phyloP scores from a whole-genome alignment of 2,888 invertebrate species.

The Tinea semifulvella region DNA sequence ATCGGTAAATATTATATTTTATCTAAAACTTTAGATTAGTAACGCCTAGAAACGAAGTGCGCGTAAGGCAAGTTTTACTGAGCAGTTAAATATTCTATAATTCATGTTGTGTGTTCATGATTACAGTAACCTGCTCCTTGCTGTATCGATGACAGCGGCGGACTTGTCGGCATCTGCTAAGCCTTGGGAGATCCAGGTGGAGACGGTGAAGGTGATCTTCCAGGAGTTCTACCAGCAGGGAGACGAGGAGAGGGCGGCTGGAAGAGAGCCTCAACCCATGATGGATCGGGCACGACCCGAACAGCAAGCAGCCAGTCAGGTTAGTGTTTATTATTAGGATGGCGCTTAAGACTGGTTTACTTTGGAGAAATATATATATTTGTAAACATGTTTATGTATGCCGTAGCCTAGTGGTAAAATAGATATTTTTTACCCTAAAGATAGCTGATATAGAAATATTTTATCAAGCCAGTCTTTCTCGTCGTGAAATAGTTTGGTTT shows the following conservation, averaged over 20 bases:
- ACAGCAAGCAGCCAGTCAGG: slow-evolving; percentile 80
- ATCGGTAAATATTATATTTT: slow-evolving; percentile 41
- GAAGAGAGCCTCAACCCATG: slow-evolving; percentile 80
- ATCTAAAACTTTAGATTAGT: not conserved
- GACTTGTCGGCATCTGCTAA: slow-evolving; percentile 87
- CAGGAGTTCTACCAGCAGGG: slow-evolving; percentile 85
- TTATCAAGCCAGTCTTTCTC: too few relatives aligned
- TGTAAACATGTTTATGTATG: too few relatives aligned
- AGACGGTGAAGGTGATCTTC: slow-evolving; percentile 83
- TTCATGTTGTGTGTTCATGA: too few relatives aligned
- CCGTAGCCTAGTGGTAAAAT: too few relatives aligned
- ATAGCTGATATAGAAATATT: too few relatives aligned
- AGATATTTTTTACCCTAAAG: too few relatives aligned
- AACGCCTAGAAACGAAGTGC: too few relatives aligned
- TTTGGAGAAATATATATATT: too few relatives aligned
- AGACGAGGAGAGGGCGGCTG: slow-evolving; percentile 74
- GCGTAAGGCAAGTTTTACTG: not conserved
- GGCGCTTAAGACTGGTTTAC: too few relatives aligned
- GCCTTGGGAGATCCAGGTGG: slow-evolving; percentile 83
- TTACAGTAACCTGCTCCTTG: slow-evolving; percentile 70
- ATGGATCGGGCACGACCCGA: slow-evolving; percentile 79
- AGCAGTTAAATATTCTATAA: too few relatives aligned
- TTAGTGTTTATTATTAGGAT: too few relatives aligned
- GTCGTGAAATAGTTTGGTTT: too few relatives aligned
- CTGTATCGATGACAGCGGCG: slow-evolving; percentile 84